Conservation (phyloP, 2,113 vertebrate species). For the Erinaceus europaeus region DNA sequence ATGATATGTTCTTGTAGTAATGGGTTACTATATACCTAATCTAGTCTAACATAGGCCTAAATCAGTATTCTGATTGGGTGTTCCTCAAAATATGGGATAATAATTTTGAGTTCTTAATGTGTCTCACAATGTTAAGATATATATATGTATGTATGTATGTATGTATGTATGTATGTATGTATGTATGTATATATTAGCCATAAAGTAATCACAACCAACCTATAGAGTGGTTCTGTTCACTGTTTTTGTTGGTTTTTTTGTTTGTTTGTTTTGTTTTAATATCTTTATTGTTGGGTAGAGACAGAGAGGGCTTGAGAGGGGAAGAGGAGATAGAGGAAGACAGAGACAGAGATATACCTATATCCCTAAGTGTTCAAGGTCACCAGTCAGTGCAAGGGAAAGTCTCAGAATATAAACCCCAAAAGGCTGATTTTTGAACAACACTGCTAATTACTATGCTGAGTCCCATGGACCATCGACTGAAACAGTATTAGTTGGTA, state of each 20-base stretch:
- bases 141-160: too few relatives aligned
- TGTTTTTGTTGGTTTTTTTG: too few relatives aligned
- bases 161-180: too few relatives aligned
- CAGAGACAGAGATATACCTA: too few relatives aligned
- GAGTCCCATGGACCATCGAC: neutral
- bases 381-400: neutral
- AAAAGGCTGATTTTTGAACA: neutral
- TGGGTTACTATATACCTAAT: neutral
- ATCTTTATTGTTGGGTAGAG: too few relatives aligned
- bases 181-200: too few relatives aligned
- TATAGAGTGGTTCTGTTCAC: neutral
- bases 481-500: neutral
- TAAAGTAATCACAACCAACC: neutral
- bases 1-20: constrained; percentile 16
- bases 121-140: neutral
- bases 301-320: too few relatives aligned
- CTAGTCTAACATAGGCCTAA: neutral
- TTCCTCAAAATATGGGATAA: neutral
- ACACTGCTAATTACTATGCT: neutral
- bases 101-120: neutral
- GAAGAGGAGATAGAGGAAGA: too few relatives aligned
- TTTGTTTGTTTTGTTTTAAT: too few relatives aligned
- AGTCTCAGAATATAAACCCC: neutral
- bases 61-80: neutral
- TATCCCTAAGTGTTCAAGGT: neutral